These are phyloP conservation scores for Vollenhovia emeryi DNA, from an alignment of 1,140 invertebrate genomes.

Conservation along the genomic window DNA sequence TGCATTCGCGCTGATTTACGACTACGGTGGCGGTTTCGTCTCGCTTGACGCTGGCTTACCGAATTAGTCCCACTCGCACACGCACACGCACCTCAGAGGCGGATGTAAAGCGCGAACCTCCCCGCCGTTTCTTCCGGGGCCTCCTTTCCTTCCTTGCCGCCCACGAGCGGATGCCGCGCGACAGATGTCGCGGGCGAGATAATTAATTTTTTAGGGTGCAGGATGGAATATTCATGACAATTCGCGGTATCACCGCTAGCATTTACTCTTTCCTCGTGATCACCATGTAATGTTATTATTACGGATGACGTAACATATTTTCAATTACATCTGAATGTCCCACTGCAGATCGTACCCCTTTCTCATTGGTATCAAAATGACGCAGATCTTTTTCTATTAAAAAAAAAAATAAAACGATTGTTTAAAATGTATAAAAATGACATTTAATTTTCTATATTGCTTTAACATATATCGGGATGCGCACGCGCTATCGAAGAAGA, in stretches of 20 bases:
- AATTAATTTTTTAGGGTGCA: slow-evolving; percentile 54
- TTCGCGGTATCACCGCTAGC: background rate
- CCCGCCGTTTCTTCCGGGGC: background rate
- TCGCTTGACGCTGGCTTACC: slow-evolving; percentile 74
- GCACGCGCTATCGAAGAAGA: background rate
- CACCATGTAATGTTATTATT: background rate
- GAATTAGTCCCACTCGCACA: slow-evolving; percentile 73
- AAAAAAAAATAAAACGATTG: background rate
- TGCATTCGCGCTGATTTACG: slow-evolving; percentile 72
- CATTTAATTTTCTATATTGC: background rate
- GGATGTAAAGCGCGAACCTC: slow-evolving; percentile 53
- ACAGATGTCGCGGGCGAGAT: slow-evolving; percentile 11
- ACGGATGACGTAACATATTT: background rate
- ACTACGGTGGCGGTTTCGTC: slow-evolving; percentile 70
- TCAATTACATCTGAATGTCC: background rate
- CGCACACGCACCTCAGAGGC: slow-evolving; percentile 31
- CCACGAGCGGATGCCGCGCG: slow-evolving; percentile 11
- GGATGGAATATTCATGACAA: slow-evolving; percentile 1
- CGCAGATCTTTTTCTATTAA: background rate
- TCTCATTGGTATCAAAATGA: background rate
- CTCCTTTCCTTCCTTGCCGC: background rate
- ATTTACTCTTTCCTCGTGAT: background rate
- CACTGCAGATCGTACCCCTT: too few species aligned
- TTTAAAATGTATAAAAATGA: background rate
- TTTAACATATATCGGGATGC: background rate